Percentiles rank a stretch among this genome's conserved stretches.
Conservation (phyloP, 2,113 vertebrate genomes). For the Saguinus midas region DNA sequence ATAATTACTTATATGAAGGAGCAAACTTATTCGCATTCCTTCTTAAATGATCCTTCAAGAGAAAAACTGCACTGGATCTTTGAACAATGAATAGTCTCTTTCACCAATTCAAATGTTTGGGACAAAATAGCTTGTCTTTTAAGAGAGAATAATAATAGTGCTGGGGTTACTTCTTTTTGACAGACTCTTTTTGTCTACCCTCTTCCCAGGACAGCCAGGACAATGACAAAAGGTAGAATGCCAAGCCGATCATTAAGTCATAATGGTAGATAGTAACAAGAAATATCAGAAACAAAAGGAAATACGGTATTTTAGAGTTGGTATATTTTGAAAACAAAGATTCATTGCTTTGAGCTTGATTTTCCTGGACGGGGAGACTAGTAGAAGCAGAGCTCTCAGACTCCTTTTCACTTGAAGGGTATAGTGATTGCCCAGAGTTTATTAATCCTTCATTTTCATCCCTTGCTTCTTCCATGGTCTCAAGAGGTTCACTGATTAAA, state of each 20-base stretch:
- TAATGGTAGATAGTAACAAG: slow-evolving; percentile 87
- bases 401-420: slow-evolving; percentile 40
- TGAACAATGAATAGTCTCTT: slow-evolving; percentile 76
- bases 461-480: slow-evolving; percentile 72
- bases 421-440: slow-evolving; percentile 25
- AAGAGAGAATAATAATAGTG: slow-evolving; percentile 52
- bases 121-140: slow-evolving; percentile 69
- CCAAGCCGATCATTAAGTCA: slow-evolving; percentile 90
- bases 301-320: slow-evolving; percentile 85
- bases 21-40: slow-evolving; percentile 80
- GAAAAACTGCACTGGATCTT: slow-evolving; percentile 79
- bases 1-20: slow-evolving; percentile 85
- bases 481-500: slow-evolving; percentile 74
- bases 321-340: slow-evolving; percentile 81
- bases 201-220: slow-evolving; percentile 89
- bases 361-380: slow-evolving; percentile 68
- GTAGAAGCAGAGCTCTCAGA: slow-evolving; percentile 51
- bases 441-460: slow-evolving; percentile 60
- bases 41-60: slow-evolving; percentile 80
- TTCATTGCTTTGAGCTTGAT: slow-evolving; percentile 66
- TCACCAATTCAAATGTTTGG: slow-evolving; percentile 77
- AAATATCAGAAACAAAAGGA: slow-evolving; percentile 88
- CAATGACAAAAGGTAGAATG: slow-evolving; percentile 89
- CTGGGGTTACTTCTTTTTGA: slow-evolving; percentile 80
- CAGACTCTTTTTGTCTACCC: slow-evolving; percentile 80